A percentile compares a stretch with the other conserved stretches of the same genome.
Conservation (phyloP, 2,797 vertebrate species). For the Echiichthys vipera region DNA sequence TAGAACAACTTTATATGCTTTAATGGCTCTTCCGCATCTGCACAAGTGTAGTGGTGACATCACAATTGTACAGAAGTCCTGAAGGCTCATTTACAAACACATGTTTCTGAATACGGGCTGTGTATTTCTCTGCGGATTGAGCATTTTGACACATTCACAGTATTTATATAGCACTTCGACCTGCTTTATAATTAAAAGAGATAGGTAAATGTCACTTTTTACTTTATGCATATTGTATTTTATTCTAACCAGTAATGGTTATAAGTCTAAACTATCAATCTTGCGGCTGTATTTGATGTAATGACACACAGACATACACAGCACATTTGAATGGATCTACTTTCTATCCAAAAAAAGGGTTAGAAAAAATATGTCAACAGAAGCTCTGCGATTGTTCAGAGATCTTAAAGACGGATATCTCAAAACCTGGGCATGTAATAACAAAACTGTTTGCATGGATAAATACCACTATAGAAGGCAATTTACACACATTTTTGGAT, state of each 20-base stretch:
- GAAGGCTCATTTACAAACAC: no score
- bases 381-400: neutral
- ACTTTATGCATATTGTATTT: neutral
- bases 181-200: no score
- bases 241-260: neutral
- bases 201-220: no score
- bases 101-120: no score
- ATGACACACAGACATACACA: neutral
- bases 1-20: no score
- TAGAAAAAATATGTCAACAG: neutral
- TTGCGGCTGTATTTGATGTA: neutral
- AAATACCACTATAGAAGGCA: neutral
- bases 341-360: neutral
- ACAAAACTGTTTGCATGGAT: neutral
- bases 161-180: neutral
- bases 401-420: no score
- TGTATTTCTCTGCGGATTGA: no score
- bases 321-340: conserved; percentile 7
- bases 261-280: neutral
- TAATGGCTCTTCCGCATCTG: no score
- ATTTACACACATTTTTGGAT: neutral
- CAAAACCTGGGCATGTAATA: neutral
- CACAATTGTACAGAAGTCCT: no score
- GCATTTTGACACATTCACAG: no score
- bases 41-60: no score